Percentiles rank a stretch among this genome's conserved stretches.
phyloP scores from a whole-genome alignment of 2,888 invertebrate species.

The Drosophila neoperkinsi region DNA sequence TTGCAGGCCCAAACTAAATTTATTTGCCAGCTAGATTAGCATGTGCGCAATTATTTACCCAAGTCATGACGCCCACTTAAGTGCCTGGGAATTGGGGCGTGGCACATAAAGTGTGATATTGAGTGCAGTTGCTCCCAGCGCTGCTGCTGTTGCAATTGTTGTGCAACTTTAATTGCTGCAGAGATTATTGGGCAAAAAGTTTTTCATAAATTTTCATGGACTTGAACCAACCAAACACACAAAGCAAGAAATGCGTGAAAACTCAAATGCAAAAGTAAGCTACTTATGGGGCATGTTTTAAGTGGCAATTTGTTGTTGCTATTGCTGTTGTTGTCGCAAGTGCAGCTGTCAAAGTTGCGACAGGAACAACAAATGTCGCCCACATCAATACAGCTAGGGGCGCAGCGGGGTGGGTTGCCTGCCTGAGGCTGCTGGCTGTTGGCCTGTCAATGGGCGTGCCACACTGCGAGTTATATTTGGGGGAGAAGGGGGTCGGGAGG shows the following conservation, averaged over 20 bases:
- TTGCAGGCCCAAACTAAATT: background rate
- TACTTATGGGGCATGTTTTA: conserved; percentile 64
- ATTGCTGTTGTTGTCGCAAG: conserved; percentile 30
- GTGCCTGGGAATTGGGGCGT: conserved; percentile 19
- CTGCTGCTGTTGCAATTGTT: conserved; percentile 12
- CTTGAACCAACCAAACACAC: conserved; percentile 52
- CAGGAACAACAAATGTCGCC: conserved; percentile 37
- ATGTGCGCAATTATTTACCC: conserved; percentile 26
- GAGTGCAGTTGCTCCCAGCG: conserved; percentile 19
- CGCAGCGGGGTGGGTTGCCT: background rate
- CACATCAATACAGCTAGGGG: conserved; percentile 68
- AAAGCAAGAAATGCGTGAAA: conserved; percentile 45
- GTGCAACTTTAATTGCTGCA: conserved; percentile 60
- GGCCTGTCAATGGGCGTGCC: conserved; percentile 48
- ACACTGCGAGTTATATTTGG: background rate
- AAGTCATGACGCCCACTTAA: conserved; percentile 20
- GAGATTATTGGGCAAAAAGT: conserved; percentile 62
- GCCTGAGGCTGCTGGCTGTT: conserved; percentile 12
- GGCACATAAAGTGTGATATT: conserved; percentile 27
- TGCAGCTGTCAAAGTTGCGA: conserved; percentile 60
- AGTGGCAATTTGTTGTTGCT: conserved; percentile 27
- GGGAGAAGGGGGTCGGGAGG: background rate
- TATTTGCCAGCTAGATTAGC: conserved; percentile 9
- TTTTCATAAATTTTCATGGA: conserved; percentile 73
- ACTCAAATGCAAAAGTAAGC: conserved; percentile 66